A percentile compares a stretch with the other conserved stretches of the same genome.
phyloP scores from a whole-genome alignment of 2,888 invertebrate genomes.

The Drosophila kambysellisi region DNA sequence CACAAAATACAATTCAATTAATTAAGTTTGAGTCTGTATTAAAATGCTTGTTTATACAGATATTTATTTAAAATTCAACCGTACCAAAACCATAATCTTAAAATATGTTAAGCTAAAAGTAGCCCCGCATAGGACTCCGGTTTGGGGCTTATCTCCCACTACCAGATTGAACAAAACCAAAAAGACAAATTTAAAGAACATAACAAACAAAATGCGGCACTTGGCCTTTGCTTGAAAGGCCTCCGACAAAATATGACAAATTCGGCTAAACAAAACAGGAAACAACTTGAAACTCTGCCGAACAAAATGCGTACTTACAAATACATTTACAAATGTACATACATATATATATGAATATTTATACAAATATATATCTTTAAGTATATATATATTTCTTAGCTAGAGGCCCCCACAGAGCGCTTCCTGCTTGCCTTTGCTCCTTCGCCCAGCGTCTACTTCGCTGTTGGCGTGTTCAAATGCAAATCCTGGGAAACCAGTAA shows the following conservation, averaged over 20 bases:
- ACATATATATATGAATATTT: conserved; percentile 4
- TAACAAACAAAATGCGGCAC: conserved; percentile 55
- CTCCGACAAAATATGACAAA: conserved; percentile 78
- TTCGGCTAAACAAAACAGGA: conserved; percentile 77
- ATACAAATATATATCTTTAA: conserved; percentile 25
- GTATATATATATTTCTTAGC: conserved; percentile 46
- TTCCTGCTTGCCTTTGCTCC: conserved; percentile 23
- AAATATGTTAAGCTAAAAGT: neutral
- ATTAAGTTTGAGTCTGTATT: neutral
- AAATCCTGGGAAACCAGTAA: conserved; percentile 72
- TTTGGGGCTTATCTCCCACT: neutral
- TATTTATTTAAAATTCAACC: neutral
- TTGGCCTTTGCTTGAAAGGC: conserved; percentile 61
- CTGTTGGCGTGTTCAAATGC: conserved; percentile 69
- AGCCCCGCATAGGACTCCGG: neutral
- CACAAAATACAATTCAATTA: neutral
- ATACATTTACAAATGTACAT: conserved; percentile 16
- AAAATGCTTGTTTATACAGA: neutral
- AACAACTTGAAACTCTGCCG: conserved; percentile 52
- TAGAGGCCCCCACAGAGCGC: conserved; percentile 37
- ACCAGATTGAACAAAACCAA: conserved; percentile 17
- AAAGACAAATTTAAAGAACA: conserved; percentile 57
- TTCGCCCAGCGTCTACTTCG: neutral
- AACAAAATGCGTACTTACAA: conserved; percentile 58
- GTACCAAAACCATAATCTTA: neutral